These are phyloP conservation scores for Eleginops maclovinus DNA, from an alignment of 2,113 vertebrate species.

Conservation along the genomic window DNA sequence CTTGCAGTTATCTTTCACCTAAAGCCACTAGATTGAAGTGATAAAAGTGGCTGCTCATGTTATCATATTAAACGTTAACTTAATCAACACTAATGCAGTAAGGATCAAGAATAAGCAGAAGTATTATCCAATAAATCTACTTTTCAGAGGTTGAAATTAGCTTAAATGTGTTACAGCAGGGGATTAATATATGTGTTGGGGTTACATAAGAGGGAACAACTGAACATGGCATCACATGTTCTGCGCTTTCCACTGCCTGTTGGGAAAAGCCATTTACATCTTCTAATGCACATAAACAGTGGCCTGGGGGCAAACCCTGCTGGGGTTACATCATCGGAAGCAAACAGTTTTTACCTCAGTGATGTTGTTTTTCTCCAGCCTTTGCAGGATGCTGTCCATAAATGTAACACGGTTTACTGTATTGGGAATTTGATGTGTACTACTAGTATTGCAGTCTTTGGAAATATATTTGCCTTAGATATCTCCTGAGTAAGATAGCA, in stretches of 20 bases:
- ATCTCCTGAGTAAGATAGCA: slow-evolving; percentile 22
- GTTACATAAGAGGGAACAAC: not conserved
- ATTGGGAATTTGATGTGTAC: not conserved
- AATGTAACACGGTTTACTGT: not conserved
- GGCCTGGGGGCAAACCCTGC: not conserved
- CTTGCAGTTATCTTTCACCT: not conserved
- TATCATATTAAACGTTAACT: not conserved
- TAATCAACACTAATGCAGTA: not conserved
- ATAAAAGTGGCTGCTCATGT: not conserved
- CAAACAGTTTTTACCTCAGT: slow-evolving; percentile 1
- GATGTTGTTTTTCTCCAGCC: slow-evolving; percentile 9
- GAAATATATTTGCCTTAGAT: not conserved
- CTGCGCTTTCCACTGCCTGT: not conserved
- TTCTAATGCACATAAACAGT: slow-evolving; percentile 12
- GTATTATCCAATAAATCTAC: not conserved
- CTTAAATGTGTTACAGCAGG: too few relatives aligned
- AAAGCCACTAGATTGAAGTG: not conserved
- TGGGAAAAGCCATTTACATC: slow-evolving; percentile 5
- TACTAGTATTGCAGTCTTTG: slow-evolving; percentile 1
- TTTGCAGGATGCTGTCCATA: not conserved
- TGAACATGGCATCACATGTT: not conserved
- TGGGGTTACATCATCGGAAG: slow-evolving; percentile 7
- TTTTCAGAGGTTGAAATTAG: not conserved
- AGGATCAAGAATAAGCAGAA: not conserved
- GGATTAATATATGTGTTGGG: too few relatives aligned